Conservation (phyloP, 2,797 vertebrate species). For the Coregonus ussuriensis region DNA sequence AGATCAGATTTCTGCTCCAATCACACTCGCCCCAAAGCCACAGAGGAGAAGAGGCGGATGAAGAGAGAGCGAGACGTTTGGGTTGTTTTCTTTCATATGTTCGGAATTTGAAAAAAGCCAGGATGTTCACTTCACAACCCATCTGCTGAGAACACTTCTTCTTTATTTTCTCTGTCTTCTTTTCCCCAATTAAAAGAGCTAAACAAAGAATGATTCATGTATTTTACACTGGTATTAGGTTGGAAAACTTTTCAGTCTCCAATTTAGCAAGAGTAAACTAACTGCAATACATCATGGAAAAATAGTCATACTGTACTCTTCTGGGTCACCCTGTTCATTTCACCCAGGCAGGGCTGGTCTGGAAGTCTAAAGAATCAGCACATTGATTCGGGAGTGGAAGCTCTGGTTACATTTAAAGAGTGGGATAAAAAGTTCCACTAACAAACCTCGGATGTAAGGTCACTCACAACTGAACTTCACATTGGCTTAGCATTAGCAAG, state of each 20-base stretch:
- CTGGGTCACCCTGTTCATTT: conserved; percentile 68
- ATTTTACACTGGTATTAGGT: conserved; percentile 77
- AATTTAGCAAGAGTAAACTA: conserved; percentile 77
- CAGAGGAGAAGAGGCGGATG: conserved; percentile 62
- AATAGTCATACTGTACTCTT: conserved; percentile 71
- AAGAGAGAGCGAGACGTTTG: conserved; percentile 74
- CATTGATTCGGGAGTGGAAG: conserved; percentile 66
- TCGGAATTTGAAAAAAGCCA: conserved; percentile 59
- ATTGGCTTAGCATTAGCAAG: not conserved
- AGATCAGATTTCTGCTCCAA: conserved; percentile 89
- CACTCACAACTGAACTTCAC: conserved; percentile 20
- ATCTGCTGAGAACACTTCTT: conserved; percentile 67
- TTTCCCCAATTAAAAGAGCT: conserved; percentile 70
- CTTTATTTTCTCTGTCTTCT: conserved; percentile 62
- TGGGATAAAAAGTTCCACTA: conserved; percentile 70
- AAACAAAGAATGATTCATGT: conserved; percentile 78
- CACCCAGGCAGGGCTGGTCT: conserved; percentile 47
- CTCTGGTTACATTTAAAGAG: conserved; percentile 72
- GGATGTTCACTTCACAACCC: conserved; percentile 60
- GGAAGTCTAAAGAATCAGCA: conserved; percentile 60
- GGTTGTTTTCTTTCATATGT: conserved; percentile 55
- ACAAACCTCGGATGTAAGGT: conserved; percentile 54
- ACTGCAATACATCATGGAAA: conserved; percentile 75
- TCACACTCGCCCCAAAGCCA: conserved; percentile 73
- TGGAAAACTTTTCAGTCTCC: conserved; percentile 73